Percentiles rank a stretch among this genome's conserved stretches.
Conservation (phyloP, 2,888 invertebrate species). For the Sceliomorpha sp. region DNA sequence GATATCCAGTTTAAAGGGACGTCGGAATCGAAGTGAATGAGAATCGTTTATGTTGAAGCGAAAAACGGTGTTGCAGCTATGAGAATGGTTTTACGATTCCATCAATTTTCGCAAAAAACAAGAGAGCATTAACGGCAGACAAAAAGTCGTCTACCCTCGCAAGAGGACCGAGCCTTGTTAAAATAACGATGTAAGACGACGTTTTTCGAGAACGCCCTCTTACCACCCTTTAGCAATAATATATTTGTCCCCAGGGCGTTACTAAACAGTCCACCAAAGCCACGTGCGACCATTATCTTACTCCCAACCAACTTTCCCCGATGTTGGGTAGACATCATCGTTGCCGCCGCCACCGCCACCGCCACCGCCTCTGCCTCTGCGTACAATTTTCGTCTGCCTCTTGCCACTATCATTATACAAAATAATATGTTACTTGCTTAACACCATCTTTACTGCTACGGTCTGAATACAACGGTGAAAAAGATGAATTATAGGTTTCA, state of each 20-base stretch:
- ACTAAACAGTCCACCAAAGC: constrained; percentile 59
- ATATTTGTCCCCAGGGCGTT: constrained; percentile 75
- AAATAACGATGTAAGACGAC: constrained; percentile 46
- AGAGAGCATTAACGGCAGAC: constrained; percentile 62
- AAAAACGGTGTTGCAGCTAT: constrained; percentile 9
- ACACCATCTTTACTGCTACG: too few species aligned
- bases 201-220: constrained; percentile 29
- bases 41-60: constrained; percentile 9
- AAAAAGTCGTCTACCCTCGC: constrained; percentile 62
- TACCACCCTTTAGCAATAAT: constrained; percentile 74
- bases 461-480: too few species aligned
- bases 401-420: background rate
- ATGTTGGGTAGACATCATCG: constrained; percentile 11
- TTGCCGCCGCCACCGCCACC: background rate
- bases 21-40: background rate
- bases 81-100: constrained; percentile 57
- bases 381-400: background rate
- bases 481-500: too few species aligned
- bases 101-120: constrained; percentile 60
- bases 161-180: constrained; percentile 59
- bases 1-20: background rate
- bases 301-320: constrained; percentile 52
- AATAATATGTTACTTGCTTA: constrained; percentile 1
- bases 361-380: background rate
- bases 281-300: constrained; percentile 72